Percentiles rank a stretch among this genome's conserved stretches.
These are phyloP conservation scores for Pycnonotus jocosus DNA, from an alignment of 2,113 vertebrate genomes.

Conservation along the genomic window DNA sequence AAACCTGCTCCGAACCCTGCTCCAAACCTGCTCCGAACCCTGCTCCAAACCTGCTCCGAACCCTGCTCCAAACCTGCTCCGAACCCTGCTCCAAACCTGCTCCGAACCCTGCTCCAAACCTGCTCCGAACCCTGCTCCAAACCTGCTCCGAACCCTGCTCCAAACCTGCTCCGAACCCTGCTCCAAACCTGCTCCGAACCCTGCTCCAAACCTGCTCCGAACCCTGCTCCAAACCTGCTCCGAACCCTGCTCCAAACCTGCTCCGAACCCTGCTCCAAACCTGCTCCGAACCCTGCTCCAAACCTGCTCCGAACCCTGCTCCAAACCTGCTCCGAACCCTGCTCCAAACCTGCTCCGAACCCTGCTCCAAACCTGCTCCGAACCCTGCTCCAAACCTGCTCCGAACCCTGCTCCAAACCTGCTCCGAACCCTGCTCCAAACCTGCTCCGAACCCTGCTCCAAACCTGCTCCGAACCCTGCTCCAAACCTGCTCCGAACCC, in stretches of 20 bases:
- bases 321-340: neutral
- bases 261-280: neutral
- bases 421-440: neutral
- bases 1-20: neutral
- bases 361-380: neutral
- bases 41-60: neutral
- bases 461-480: neutral
- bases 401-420: neutral
- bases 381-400: neutral
- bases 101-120: neutral
- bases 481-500: too few relatives aligned
- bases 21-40: neutral
- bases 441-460: neutral
- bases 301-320: neutral
- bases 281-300: neutral
- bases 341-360: neutral
- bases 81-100: neutral
- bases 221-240: neutral
- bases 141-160: neutral
- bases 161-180: neutral
- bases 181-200: neutral
- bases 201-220: neutral
- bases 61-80: neutral
- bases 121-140: too few relatives aligned
- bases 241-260: neutral